Conservation (phyloP, 2,888 invertebrate genomes). For the Nephrotoma guestfalica region DNA sequence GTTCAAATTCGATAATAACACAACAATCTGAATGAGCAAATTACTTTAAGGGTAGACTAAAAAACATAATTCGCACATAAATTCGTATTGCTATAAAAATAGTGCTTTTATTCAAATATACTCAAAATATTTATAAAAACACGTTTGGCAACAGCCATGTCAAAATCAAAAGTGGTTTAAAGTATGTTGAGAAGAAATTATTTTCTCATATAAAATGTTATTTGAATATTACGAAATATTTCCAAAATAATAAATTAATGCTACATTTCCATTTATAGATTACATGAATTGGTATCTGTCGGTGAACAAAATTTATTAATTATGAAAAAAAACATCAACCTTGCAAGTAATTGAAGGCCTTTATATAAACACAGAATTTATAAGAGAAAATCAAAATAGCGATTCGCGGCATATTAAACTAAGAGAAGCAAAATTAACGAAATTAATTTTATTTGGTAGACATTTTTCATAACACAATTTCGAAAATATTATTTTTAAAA, state of each 20-base stretch:
- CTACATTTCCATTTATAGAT: background rate
- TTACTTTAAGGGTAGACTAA: too few species aligned
- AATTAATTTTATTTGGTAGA: background rate
- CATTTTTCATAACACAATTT: background rate
- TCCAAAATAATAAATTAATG: background rate
- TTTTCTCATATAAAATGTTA: background rate
- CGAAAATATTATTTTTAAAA: background rate
- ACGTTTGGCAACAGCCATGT: background rate
- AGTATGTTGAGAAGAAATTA: background rate
- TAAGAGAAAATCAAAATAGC: background rate
- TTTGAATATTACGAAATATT: background rate
- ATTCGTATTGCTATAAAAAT: too few species aligned
- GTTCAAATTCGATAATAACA: background rate
- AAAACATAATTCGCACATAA: too few species aligned
- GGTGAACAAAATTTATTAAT: background rate
- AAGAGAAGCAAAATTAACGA: background rate
- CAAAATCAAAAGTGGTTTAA: background rate
- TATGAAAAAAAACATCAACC: background rate
- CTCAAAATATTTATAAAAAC: background rate
- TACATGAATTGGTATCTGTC: background rate
- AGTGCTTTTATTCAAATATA: background rate
- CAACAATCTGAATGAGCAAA: background rate
- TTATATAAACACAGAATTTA: background rate
- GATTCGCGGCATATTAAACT: background rate
- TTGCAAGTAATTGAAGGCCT: background rate